These are phyloP conservation scores for Hypolimnas misippus DNA, from an alignment of 2,888 invertebrate species.

Conservation along the genomic window DNA sequence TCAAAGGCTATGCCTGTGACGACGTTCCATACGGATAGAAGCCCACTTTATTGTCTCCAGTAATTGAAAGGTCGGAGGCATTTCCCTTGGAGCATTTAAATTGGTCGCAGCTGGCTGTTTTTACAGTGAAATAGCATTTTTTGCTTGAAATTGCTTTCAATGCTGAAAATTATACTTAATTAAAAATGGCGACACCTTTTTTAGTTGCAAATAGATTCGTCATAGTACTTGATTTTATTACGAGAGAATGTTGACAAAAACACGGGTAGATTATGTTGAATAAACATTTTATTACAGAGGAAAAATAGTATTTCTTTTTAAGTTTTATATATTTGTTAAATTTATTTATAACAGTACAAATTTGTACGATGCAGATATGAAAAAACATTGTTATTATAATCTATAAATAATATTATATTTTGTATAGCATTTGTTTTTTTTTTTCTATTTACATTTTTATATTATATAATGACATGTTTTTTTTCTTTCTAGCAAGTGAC, in stretches of 20 bases:
- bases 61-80: conserved; percentile 78
- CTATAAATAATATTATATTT: no score
- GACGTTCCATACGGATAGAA: conserved; percentile 60
- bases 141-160: conserved; percentile 28
- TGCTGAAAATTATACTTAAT: conserved; percentile 9
- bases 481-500: conserved; percentile 90
- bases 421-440: no score
- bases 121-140: conserved; percentile 56
- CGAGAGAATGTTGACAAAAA: conserved; percentile 4
- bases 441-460: no score
- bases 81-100: conserved; percentile 68
- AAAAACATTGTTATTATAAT: no score
- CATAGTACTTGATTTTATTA: background rate
- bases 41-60: conserved; percentile 75
- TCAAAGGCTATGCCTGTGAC: conserved; percentile 46
- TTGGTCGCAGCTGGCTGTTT: conserved; percentile 65
- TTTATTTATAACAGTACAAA: no score
- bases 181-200: background rate
- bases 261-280: background rate
- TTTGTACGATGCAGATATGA: no score
- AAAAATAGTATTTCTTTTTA: background rate
- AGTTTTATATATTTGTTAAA: no score
- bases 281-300: background rate
- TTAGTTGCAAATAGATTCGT: conserved; percentile 4
- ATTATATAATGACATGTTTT: no score